Conservation (phyloP, 2,888 invertebrate genomes). For the Theretra japonica region DNA sequence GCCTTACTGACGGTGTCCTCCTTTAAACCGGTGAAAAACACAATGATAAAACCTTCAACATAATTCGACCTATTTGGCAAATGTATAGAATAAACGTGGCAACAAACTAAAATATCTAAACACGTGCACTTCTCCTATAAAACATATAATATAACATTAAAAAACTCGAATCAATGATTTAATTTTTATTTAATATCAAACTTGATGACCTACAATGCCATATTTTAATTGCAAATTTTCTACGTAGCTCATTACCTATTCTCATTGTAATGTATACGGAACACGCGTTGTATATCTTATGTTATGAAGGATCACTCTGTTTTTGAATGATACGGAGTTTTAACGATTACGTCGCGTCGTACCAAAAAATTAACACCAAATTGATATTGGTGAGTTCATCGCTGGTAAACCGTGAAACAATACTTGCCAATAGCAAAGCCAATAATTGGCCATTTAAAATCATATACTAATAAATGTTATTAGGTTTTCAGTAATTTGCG, state of each 20-base stretch:
- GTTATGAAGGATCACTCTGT: constrained; percentile 27
- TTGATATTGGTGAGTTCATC: constrained; percentile 29
- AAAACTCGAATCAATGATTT: neutral
- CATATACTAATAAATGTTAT: constrained; percentile 15
- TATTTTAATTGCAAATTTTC: constrained; percentile 8
- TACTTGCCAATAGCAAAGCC: constrained; percentile 6
- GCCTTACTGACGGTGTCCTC: neutral
- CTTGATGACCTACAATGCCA: neutral
- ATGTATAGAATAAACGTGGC: neutral
- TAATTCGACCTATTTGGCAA: neutral
- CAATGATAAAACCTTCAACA: neutral
- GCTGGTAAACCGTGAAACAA: constrained; percentile 17
- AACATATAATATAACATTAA: too few species aligned
- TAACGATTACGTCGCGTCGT: neutral
- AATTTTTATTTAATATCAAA: neutral
- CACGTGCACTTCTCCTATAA: too few species aligned
- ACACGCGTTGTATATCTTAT: neutral
- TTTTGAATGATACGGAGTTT: constrained; percentile 26
- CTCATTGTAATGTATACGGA: constrained; percentile 12
- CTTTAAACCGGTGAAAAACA: neutral
- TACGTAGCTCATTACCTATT: neutral
- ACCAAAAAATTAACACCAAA: constrained; percentile 29
- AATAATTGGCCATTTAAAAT: constrained; percentile 15
- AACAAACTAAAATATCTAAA: too few species aligned
- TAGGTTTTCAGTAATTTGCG: neutral